Base-by-base conservation (phyloP, 2,888 invertebrate genomes). In the Drosophila silvestris region DNA sequence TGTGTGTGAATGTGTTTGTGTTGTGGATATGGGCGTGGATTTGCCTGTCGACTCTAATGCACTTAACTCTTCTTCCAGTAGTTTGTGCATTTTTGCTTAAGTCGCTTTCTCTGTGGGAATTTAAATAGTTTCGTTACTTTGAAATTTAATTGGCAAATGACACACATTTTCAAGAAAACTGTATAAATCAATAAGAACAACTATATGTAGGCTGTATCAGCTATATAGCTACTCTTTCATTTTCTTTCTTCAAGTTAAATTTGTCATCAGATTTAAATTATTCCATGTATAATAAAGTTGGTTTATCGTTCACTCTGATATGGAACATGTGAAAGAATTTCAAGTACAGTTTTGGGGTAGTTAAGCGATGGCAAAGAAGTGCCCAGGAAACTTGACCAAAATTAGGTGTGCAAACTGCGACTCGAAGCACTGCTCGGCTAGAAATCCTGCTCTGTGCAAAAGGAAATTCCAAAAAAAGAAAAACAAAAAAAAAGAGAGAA, bases 1-100 rank as follows among this genome's bases (percentile, higher is more conserved):
- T 26, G 44, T 44, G 32, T 35, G 56, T 1, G 16, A 30, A n/a
- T 64, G 26, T 32, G 19, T 53, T 5, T 41, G 56, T 26, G 37
- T 32, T 37, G 35, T 28, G 28, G 5, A 22, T 33, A 1, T 57
- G 57, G 19, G 37, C 32, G 65, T 32, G 30, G 6, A 44, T 12
- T 26, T 22, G 30, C 51, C 39, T 33, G 39, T 22, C 41, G 22
- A 41, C 50, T 37, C 60, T 76, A 70, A 80, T 80, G 81, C 78
- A 80, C 72, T 76, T 79, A 70, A 22, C 47, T 54, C 57, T 53
- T 33, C 33, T 28, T 68, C 56, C 54, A 39, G 37, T 39, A 50
- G 30, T 51, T 44, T 16, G n/a, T 65, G 32, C 41, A 63, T 41
- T 71, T 75, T 70, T 16, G 51, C 57, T 52, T 32, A 73, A 54